phyloP scores from a whole-genome alignment of 1,140 invertebrate species.

The Drosophila chauvacae region DNA sequence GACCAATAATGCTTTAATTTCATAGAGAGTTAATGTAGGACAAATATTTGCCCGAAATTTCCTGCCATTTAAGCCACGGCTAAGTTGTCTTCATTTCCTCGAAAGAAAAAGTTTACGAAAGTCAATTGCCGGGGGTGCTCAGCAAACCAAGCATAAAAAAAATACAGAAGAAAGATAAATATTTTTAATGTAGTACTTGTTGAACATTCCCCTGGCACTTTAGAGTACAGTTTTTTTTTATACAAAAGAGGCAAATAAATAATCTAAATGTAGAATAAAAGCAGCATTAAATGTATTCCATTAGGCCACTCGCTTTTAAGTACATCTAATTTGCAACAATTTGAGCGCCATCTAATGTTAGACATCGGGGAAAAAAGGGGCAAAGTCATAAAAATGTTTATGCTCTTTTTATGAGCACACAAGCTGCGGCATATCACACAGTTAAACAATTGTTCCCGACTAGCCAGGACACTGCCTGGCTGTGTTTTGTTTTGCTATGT shows the following conservation, averaged over 20 bases:
- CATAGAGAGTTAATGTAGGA: not conserved
- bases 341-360: constrained; percentile 44
- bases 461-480: constrained; percentile 38
- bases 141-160: not conserved
- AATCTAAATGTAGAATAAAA: constrained; percentile 31
- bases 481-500: constrained; percentile 16
- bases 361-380: constrained; percentile 43
- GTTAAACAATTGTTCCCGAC: constrained; percentile 60
- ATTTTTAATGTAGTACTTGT: constrained; percentile 36
- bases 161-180: constrained; percentile 32
- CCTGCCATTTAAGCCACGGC: not conserved
- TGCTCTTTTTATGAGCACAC: constrained; percentile 60
- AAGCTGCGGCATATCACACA: constrained; percentile 64
- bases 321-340: constrained; percentile 62
- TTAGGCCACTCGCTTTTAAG: constrained; percentile 51
- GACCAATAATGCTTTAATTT: constrained; percentile 27
- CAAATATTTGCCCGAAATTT: constrained; percentile 27
- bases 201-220: constrained; percentile 19
- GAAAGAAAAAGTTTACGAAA: constrained; percentile 22
- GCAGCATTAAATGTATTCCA: constrained; percentile 52
- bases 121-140: constrained; percentile 25
- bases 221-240: not conserved
- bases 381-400: constrained; percentile 63
- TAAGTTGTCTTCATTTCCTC: not conserved
- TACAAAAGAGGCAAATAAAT: constrained; percentile 29